phyloP scores from a whole-genome alignment of 2,113 vertebrate genomes.

The Balaenoptera acutorostrata region DNA sequence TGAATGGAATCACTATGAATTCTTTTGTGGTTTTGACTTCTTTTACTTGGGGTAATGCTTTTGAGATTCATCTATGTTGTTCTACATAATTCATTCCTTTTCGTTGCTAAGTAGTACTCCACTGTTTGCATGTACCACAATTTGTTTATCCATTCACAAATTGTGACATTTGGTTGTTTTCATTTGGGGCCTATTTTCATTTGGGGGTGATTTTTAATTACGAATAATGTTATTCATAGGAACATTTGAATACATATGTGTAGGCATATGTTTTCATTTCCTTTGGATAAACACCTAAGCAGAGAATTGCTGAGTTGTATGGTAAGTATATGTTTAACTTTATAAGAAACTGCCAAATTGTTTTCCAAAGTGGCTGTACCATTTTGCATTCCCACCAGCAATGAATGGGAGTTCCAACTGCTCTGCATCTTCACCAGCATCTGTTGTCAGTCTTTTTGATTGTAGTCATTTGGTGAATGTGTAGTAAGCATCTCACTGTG shows the following conservation, averaged over 20 bases:
- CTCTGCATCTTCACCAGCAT: neutral
- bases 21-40: neutral
- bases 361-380: neutral
- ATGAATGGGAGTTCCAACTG: rapidly evolving
- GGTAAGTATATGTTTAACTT: neutral
- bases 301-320: neutral
- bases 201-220: neutral
- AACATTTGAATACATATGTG: neutral
- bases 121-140: neutral
- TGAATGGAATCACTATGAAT: neutral
- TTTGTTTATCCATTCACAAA: neutral
- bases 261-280: neutral
- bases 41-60: neutral
- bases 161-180: neutral
- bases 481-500: neutral
- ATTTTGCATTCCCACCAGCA: neutral
- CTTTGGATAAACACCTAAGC: neutral
- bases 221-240: neutral
- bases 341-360: neutral
- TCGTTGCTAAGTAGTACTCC: neutral
- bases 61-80: neutral
- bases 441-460: neutral
- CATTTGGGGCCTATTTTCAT: neutral
- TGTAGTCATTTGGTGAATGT: neutral
- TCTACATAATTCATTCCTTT: neutral